Conservation (phyloP, 2,113 vertebrate species). For the Podarcis cretensis region DNA sequence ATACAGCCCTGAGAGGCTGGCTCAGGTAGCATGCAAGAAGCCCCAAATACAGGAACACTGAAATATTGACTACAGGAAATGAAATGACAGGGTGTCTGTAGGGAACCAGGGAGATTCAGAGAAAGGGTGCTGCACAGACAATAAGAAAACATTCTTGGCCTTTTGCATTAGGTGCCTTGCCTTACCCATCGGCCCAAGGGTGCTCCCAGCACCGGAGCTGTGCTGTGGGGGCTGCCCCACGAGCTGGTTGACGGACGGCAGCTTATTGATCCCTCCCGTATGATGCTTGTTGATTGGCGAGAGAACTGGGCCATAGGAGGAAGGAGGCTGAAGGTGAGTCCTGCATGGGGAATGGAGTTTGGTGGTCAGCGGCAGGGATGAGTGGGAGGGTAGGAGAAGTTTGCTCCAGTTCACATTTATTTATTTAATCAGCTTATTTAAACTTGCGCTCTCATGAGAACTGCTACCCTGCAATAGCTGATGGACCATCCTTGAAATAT, state of each 20-base stretch:
- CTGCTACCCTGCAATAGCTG: no score
- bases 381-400: no score
- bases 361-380: background rate
- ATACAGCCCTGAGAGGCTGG: no score
- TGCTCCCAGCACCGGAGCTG: conserved; percentile 68
- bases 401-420: no score
- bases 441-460: no score
- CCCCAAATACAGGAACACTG: no score
- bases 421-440: no score
- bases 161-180: conserved; percentile 29
- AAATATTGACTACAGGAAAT: no score
- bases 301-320: conserved; percentile 85
- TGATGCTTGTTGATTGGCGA: conserved; percentile 90
- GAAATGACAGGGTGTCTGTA: no score
- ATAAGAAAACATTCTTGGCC: background rate
- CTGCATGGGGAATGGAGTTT: conserved; percentile 65
- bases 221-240: conserved; percentile 90
- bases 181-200: conserved; percentile 89
- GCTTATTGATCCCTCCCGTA: conserved; percentile 81
- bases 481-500: no score
- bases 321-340: conserved; percentile 81
- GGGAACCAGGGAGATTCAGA: background rate
- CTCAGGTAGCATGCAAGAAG: no score
- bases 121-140: background rate
- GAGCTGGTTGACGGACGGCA: conserved; percentile 91